These are phyloP conservation scores for Lacerta agilis DNA, from an alignment of 2,797 vertebrate genomes.

Conservation along the genomic window DNA sequence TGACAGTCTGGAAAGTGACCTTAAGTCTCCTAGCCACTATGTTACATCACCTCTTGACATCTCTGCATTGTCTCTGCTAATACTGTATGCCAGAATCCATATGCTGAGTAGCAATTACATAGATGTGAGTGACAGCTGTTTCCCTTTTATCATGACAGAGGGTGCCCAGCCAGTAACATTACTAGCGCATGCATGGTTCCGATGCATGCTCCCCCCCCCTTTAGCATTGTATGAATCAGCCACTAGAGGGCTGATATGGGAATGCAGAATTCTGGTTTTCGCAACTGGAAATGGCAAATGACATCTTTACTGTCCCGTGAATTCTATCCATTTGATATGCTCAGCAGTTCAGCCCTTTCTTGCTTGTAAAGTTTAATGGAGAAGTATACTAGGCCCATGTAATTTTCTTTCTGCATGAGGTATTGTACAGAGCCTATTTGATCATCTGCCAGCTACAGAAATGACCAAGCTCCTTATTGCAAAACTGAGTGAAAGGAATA, in stretches of 20 bases:
- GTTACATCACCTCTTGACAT: not conserved
- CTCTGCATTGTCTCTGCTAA: not conserved
- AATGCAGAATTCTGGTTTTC: not conserved
- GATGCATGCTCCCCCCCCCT: not conserved
- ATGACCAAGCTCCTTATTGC: not conserved
- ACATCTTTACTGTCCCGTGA: not conserved
- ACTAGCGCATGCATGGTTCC: no score
- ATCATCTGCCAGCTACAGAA: not conserved
- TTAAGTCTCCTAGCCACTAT: not conserved
- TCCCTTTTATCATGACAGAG: not conserved
- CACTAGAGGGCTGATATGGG: not conserved
- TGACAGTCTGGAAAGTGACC: no score
- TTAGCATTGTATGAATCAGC: not conserved
- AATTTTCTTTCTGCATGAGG: not conserved
- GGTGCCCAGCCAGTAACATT: not conserved
- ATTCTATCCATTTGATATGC: not conserved
- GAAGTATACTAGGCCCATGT: not conserved
- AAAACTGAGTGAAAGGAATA: not conserved
- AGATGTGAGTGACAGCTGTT: not conserved
- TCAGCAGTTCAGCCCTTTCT: not conserved
- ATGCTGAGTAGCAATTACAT: not conserved
- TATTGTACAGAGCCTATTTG: not conserved
- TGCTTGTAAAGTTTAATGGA: not conserved
- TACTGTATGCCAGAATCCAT: not conserved
- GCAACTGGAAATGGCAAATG: not conserved